phyloP scores from a whole-genome alignment of 2,797 vertebrate genomes.

The Poeciliopsis infans region DNA sequence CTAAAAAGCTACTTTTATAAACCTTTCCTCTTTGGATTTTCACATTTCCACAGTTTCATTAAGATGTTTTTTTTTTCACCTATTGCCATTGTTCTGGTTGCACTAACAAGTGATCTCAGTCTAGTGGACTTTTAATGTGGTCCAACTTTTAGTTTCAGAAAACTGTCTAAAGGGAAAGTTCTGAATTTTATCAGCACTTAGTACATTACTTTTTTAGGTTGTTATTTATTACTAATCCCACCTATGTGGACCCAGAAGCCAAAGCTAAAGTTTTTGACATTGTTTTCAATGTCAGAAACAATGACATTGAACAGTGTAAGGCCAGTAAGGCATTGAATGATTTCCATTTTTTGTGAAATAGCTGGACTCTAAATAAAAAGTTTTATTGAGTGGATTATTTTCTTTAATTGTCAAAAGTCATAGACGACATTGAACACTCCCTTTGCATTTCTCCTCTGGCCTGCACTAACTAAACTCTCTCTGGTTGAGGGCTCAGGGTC shows the following conservation, averaged over 20 bases:
- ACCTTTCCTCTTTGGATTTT: neutral
- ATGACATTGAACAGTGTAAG: too few species aligned
- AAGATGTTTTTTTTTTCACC: neutral
- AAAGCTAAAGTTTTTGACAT: neutral
- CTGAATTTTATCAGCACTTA: neutral
- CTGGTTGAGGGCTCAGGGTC: constrained; percentile 46
- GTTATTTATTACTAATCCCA: neutral
- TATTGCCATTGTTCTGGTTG: neutral
- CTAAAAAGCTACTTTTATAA: neutral
- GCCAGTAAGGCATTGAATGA: too few species aligned
- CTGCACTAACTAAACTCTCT: neutral
- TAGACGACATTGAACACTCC: neutral
- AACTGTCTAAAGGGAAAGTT: neutral
- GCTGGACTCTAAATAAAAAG: too few species aligned
- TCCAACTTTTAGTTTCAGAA: neutral
- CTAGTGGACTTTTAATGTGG: neutral
- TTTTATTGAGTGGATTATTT: too few species aligned
- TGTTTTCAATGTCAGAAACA: too few species aligned
- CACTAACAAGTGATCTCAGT: neutral
- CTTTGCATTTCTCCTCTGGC: neutral
- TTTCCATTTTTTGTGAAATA: too few species aligned
- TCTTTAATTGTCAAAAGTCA: too few species aligned
- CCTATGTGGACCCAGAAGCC: neutral
- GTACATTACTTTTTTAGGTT: neutral
- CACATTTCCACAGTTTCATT: neutral